phyloP scores from a whole-genome alignment of 2,797 vertebrate genomes.

The Scolopax rusticola region DNA sequence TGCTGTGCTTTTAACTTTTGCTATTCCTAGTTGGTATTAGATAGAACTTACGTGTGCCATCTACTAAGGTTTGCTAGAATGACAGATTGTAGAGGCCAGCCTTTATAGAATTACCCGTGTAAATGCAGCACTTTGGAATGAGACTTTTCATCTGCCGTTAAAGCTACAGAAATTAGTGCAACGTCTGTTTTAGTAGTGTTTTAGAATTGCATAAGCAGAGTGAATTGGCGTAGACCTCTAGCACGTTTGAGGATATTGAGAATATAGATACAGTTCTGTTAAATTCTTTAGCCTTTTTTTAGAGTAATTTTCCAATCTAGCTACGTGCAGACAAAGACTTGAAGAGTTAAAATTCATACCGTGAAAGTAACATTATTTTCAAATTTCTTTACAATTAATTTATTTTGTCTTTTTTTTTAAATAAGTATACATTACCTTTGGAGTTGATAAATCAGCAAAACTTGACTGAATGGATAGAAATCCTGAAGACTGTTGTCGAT shows the following conservation, averaged over 20 bases:
- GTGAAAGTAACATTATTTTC: neutral
- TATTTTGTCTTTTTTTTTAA: neutral
- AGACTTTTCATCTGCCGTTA: neutral
- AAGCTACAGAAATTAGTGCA: neutral
- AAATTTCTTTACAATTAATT: neutral
- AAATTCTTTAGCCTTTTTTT: neutral
- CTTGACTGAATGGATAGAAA: constrained; percentile 98
- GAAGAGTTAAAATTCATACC: neutral
- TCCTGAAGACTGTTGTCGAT: constrained; percentile 96
- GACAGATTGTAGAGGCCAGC: neutral
- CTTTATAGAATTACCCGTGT: neutral
- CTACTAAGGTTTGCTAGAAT: neutral
- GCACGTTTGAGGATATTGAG: neutral
- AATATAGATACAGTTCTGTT: neutral
- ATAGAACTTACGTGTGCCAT: neutral
- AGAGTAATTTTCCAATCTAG: neutral
- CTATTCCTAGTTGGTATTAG: neutral
- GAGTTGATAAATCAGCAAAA: constrained; percentile 99
- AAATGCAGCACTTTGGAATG: neutral
- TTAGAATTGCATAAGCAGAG: neutral
- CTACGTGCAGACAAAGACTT: neutral
- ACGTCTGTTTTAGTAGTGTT: neutral
- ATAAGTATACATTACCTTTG: constrained; percentile 95
- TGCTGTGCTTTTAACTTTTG: neutral
- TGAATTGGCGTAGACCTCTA: neutral